These are phyloP conservation scores for Chitala chitala DNA, from an alignment of 2,113 vertebrate genomes.

Conservation along the genomic window DNA sequence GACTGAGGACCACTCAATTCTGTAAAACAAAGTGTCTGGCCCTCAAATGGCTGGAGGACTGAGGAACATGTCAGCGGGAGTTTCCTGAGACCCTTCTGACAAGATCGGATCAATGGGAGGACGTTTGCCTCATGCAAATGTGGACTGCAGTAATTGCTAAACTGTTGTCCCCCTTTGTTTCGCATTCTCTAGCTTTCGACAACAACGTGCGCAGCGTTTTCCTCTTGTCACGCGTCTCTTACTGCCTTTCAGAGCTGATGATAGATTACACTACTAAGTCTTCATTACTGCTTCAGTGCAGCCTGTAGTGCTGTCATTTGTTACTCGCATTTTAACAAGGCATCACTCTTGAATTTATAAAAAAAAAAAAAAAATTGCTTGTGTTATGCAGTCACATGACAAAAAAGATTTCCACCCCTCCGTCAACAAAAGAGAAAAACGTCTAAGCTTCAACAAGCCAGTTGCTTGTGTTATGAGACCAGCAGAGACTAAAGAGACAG, in stretches of 20 bases:
- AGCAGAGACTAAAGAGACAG: not conserved
- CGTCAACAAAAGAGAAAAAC: not conserved
- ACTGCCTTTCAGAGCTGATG: not conserved
- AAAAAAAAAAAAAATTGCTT: no score
- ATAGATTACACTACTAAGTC: not conserved
- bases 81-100: not conserved
- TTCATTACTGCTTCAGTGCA: not conserved
- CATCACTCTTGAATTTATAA: conserved; percentile 1
- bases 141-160: not conserved
- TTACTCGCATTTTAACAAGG: not conserved
- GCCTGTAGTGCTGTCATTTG: not conserved
- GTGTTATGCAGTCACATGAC: no score
- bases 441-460: not conserved
- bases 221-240: not conserved
- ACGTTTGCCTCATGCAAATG: not conserved
- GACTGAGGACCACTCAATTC: no score
- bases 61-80: not conserved
- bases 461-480: not conserved
- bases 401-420: not conserved
- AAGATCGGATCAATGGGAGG: not conserved
- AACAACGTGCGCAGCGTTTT: not conserved
- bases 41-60: no score
- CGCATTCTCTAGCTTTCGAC: not conserved
- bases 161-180: not conserved
- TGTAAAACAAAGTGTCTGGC: no score